Percentiles rank a stretch among this genome's conserved stretches.
Conservation (phyloP, 2,797 vertebrate species). For the Xiphophorus birchmanni region DNA sequence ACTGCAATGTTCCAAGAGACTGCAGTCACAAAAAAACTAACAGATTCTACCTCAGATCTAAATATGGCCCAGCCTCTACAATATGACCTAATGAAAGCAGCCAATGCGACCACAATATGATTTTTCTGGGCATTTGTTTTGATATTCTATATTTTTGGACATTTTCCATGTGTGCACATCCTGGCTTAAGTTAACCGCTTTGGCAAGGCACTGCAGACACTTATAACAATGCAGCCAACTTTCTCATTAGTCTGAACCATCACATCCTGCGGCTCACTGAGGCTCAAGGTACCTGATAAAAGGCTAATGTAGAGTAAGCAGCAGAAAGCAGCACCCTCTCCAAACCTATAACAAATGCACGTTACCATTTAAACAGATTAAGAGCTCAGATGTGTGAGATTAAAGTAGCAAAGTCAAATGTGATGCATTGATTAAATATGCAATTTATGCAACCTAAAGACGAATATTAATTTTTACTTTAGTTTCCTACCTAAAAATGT, state of each 20-base stretch:
- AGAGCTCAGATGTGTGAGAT: slow-evolving; percentile 38
- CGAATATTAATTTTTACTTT: slow-evolving; percentile 10
- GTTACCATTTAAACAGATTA: slow-evolving; percentile 70
- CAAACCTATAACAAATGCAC: slow-evolving; percentile 57
- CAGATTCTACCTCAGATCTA: neutral
- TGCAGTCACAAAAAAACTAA: neutral
- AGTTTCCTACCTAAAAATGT: slow-evolving; percentile 1
- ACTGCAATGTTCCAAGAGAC: neutral
- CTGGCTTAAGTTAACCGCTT: slow-evolving; percentile 50
- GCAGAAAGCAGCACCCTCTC: slow-evolving; percentile 22
- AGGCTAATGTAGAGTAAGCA: slow-evolving; percentile 37
- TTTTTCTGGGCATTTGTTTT: neutral
- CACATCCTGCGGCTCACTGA: slow-evolving; percentile 39
- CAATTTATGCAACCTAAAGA: neutral
- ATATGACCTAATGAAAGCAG: neutral
- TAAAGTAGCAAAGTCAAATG: slow-evolving; percentile 11
- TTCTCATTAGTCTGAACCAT: slow-evolving; percentile 64
- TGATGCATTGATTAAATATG: neutral
- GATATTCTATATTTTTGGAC: neutral
- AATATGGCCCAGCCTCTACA: neutral
- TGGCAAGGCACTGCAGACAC: slow-evolving; percentile 44
- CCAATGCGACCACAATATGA: neutral
- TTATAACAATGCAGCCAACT: slow-evolving; percentile 59
- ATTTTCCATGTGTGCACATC: slow-evolving; percentile 15
- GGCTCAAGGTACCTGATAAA: slow-evolving; percentile 54